Evolutionary conservation across 64 coral and sea anemone genomes (phyloP).

Genomic region (Montipora sp.): DNA sequence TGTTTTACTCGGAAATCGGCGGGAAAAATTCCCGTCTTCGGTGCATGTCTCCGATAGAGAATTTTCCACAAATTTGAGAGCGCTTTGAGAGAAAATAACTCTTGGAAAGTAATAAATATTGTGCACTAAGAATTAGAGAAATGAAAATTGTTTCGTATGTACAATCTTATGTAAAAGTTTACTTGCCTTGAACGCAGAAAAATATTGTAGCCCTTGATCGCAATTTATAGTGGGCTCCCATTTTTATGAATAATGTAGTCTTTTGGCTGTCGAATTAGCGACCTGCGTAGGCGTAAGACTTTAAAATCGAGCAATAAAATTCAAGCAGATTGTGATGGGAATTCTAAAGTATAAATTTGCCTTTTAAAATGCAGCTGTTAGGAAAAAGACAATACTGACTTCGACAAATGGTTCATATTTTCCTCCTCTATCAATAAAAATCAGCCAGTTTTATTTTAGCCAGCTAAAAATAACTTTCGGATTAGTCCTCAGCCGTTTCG

Average conservation of each 20-base stretch:
- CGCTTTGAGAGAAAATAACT: not conserved
- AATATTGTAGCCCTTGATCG: not conserved
- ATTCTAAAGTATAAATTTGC: conserved; percentile 40
- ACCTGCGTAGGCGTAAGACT: conserved; percentile 33
- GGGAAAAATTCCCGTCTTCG: not conserved
- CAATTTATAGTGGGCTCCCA: conserved; percentile 4
- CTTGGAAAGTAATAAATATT: not conserved
- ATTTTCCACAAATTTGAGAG: not conserved
- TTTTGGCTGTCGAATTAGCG: conserved; percentile 20
- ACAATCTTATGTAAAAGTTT: not conserved
- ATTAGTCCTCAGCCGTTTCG: not conserved
- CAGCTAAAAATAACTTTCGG: conserved; percentile 37
- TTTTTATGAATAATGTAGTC: conserved; percentile 50
- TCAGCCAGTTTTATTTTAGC: conserved; percentile 9
- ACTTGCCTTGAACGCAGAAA: not conserved
- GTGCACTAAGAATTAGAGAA: too few relatives aligned
- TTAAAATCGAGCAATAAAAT: conserved; percentile 56
- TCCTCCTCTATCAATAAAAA: conserved; percentile 15
- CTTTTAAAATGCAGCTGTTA: conserved; percentile 40
- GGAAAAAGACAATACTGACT: not conserved
- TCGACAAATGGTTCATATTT: not conserved
- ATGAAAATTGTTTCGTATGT: too few relatives aligned
- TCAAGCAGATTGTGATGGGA: conserved; percentile 27
- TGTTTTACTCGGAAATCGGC: conserved; percentile 5
- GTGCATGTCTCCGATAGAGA: not conserved